Base-by-base conservation (phyloP, 2,113 vertebrate genomes). In the Corythornis vintsioides region DNA sequence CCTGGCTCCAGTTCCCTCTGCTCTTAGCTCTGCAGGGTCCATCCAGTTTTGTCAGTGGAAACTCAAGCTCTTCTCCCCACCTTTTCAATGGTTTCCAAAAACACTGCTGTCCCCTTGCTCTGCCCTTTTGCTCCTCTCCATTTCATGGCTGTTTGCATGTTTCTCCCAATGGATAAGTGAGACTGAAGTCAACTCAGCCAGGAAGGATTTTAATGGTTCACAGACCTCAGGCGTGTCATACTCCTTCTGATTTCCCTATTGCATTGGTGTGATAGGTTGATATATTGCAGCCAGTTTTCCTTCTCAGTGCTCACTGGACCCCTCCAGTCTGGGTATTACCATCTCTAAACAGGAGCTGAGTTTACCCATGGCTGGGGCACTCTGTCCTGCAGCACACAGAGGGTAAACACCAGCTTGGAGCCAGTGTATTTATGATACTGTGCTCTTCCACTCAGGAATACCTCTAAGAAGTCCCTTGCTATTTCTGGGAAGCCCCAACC, bases 91-190 rank as follows among this genome's bases (percentile, higher is more conserved):
- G 42, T 86, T 84, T 19, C 25, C 7, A 73, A 29, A 45, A 42
- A 4, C 69, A 47, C 8, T 28, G 22, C 63, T 76, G 17, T 43
- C 14, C 38, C 21, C 31, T 7, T 1, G 2, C 20, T 63, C 19
- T 78, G 33, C 10, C 43, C 26, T 19, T 29, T 15, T 55, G 15
- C 11, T 64, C 28, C 55, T 80, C 22, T 61, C 35, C 21, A 21
- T 21, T 53, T 83, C 10, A 5, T 0, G 1, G 9, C 21, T 29
- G 21, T 64, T 55, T 26, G 35, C 28, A 15, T 0, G 0, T 75
- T 75, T 9, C 11, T 86, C 29, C 43, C 1, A 1, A 8, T 14
- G 42, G 70, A 9, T 33, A 64, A 77, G 63, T 16, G 57, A 47
- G 55, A 74, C 33, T 60, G 67, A 83, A 80, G 33, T 26, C 52